phyloP scores from a whole-genome alignment of 2,797 vertebrate genomes.

The Adrianichthys oophorus region DNA sequence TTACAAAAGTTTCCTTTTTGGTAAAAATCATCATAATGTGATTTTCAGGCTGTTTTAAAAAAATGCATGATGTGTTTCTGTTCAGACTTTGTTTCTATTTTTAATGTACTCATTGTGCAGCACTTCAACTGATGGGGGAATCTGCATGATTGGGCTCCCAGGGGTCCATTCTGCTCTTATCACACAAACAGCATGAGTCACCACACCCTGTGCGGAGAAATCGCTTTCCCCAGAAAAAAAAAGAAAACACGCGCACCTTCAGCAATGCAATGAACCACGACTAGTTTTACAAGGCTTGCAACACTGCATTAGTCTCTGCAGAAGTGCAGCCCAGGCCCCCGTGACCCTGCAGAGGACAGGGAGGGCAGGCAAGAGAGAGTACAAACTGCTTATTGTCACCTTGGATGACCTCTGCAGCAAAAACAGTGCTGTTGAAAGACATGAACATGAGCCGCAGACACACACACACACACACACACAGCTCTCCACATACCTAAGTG shows the following conservation, averaged over 20 bases:
- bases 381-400: constrained; percentile 40
- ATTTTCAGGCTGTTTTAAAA: too few relatives aligned
- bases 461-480: too few relatives aligned
- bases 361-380: constrained; percentile 10
- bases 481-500: not conserved
- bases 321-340: constrained; percentile 41
- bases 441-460: constrained; percentile 48
- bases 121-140: constrained; percentile 24
- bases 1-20: too few relatives aligned
- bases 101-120: constrained; percentile 37
- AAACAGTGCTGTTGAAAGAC: constrained; percentile 33
- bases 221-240: constrained; percentile 53
- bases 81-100: constrained; percentile 41
- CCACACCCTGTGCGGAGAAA: constrained; percentile 67
- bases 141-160: constrained; percentile 55
- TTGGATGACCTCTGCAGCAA: constrained; percentile 49
- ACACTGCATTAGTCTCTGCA: constrained; percentile 47
- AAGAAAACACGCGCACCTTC: constrained; percentile 50
- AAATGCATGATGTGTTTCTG: not conserved
- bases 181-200: constrained; percentile 45
- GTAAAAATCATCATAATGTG: too few relatives aligned
- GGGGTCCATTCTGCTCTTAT: constrained; percentile 67
- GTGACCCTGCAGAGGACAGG: constrained; percentile 47
- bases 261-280: constrained; percentile 43
- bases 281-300: constrained; percentile 51